phyloP scores from a whole-genome alignment of 2,113 vertebrate species.

The Geococcyx californianus region DNA sequence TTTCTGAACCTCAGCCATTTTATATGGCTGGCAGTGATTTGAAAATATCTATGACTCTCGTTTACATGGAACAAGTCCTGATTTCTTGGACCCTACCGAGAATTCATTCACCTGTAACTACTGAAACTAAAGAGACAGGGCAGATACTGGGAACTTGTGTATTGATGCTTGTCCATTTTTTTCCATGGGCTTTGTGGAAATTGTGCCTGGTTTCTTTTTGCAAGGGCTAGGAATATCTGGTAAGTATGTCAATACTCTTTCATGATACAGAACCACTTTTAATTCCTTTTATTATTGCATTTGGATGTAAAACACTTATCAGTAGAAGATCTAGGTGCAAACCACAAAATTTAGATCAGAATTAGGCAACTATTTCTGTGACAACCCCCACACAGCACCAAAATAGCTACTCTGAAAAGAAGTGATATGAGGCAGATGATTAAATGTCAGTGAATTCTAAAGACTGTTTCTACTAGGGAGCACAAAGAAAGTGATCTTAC shows the following conservation, averaged over 20 bases:
- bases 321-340: conserved; percentile 21
- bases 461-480: conserved; percentile 57
- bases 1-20: conserved; percentile 27
- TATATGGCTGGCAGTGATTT: not conserved
- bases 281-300: not conserved
- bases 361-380: conserved; percentile 57
- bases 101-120: not conserved
- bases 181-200: not conserved
- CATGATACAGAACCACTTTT: not conserved
- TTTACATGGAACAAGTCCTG: not conserved
- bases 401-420: conserved; percentile 64
- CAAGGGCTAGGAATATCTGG: not conserved
- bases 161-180: not conserved
- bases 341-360: conserved; percentile 53
- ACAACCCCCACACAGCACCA: conserved; percentile 50
- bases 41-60: not conserved
- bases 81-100: not conserved
- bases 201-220: not conserved
- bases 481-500: conserved; percentile 57
- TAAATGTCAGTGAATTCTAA: conserved; percentile 69
- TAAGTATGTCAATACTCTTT: not conserved
- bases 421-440: conserved; percentile 65
- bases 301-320: not conserved
- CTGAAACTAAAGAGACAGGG: not conserved
- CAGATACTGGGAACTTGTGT: not conserved